Evolutionary conservation across 2,113 vertebrate genomes (phyloP).

Genomic region (Panurus biarmicus): DNA sequence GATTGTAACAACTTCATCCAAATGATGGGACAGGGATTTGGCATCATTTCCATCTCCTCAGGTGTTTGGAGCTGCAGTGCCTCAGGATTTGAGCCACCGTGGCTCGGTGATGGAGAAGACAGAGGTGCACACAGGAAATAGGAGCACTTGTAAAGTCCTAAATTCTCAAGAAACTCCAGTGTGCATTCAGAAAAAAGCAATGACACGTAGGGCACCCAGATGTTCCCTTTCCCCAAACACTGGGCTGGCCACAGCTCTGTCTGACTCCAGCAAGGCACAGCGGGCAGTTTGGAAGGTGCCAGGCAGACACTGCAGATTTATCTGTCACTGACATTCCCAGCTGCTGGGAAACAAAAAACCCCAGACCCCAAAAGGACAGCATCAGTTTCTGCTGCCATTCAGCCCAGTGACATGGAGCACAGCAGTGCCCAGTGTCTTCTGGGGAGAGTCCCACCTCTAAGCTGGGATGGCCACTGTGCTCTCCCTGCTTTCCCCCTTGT

Average conservation of each 20-base stretch:
- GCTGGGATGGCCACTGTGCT: no score
- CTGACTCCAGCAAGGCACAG: not conserved
- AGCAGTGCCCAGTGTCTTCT: not conserved
- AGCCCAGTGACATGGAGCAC: not conserved
- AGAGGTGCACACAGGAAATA: not conserved
- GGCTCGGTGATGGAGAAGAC: not conserved
- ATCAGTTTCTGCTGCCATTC: not conserved
- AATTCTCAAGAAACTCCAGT: not conserved
- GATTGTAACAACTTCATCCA: not conserved
- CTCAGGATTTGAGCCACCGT: not conserved
- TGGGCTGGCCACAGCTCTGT: not conserved
- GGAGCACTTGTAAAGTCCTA: not conserved
- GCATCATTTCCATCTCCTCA: not conserved
- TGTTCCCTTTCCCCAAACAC: no score
- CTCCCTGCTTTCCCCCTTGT: no score
- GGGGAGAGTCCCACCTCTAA: not conserved
- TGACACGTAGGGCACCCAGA: fast-evolving
- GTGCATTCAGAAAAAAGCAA: not conserved
- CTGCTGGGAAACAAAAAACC: not conserved
- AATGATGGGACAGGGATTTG: not conserved
- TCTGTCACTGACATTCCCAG: not conserved
- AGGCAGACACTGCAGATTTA: not conserved
- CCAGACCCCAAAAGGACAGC: not conserved
- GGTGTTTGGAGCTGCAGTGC: not conserved
- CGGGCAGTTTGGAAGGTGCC: not conserved